Evolutionary conservation across 2,113 vertebrate species (phyloP).

Genomic region (Cercopithecus mona): DNA sequence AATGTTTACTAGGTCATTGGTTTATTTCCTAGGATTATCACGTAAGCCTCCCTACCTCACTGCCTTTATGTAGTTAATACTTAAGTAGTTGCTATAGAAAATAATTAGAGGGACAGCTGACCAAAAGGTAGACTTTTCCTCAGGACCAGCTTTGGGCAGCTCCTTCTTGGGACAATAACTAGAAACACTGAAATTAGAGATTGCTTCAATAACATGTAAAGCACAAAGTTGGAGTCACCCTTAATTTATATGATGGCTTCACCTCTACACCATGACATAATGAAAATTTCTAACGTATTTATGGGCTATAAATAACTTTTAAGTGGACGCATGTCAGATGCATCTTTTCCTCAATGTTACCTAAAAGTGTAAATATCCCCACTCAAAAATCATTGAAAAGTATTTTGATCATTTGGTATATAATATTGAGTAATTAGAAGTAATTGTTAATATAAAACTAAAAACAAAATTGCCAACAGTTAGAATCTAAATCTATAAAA

Average conservation of each 20-base stretch:
- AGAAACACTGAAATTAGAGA: neutral
- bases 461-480: neutral
- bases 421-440: neutral
- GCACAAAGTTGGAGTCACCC: neutral
- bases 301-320: neutral
- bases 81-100: neutral
- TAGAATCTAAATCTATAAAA: neutral
- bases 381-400: neutral
- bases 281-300: neutral
- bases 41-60: neutral
- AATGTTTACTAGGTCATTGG: neutral
- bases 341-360: neutral
- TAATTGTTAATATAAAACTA: neutral
- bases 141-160: neutral
- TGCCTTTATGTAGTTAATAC: neutral
- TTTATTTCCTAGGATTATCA: slow-evolving; percentile 12
- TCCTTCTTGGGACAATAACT: neutral
- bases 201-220: neutral
- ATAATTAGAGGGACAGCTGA: neutral
- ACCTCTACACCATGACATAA: neutral
- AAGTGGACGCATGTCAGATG: neutral
- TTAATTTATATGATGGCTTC: neutral
- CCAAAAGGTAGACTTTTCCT: neutral
- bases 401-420: neutral
- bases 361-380: neutral